These are phyloP conservation scores for Tachycineta bicolor DNA, from an alignment of 2,113 vertebrate genomes.

Conservation along the genomic window DNA sequence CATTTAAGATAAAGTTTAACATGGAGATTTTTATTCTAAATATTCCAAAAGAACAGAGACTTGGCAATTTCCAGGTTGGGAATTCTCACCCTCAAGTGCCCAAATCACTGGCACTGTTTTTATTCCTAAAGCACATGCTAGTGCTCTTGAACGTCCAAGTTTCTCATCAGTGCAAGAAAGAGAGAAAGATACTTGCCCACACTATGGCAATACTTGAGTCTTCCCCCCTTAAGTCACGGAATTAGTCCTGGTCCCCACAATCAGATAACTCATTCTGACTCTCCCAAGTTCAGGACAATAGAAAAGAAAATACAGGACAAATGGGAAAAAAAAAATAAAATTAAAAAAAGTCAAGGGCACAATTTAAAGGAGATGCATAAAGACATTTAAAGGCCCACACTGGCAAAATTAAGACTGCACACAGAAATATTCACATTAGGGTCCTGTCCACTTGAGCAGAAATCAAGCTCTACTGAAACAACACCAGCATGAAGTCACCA, in stretches of 20 bases:
- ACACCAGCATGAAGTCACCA: neutral
- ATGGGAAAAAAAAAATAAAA: neutral
- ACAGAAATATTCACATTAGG: neutral
- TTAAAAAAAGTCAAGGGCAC: neutral
- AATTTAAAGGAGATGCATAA: neutral
- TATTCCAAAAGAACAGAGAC: neutral
- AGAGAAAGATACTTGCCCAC: neutral
- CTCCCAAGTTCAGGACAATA: neutral
- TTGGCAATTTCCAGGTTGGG: neutral
- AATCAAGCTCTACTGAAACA: neutral
- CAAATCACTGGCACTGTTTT: neutral
- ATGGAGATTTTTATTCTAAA: neutral
- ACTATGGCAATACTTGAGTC: neutral
- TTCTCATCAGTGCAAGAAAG: neutral
- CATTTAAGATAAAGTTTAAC: neutral
- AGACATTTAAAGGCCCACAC: neutral
- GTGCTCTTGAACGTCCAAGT: neutral
- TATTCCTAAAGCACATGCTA: neutral
- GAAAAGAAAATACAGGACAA: neutral
- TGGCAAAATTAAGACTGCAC: neutral
- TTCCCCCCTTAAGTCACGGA: neutral
- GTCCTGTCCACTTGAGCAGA: neutral
- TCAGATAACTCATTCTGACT: neutral
- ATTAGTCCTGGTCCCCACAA: neutral
- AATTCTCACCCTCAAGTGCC: neutral